Conservation (phyloP, 2,888 invertebrate genomes). For the Chalcis sispes region DNA sequence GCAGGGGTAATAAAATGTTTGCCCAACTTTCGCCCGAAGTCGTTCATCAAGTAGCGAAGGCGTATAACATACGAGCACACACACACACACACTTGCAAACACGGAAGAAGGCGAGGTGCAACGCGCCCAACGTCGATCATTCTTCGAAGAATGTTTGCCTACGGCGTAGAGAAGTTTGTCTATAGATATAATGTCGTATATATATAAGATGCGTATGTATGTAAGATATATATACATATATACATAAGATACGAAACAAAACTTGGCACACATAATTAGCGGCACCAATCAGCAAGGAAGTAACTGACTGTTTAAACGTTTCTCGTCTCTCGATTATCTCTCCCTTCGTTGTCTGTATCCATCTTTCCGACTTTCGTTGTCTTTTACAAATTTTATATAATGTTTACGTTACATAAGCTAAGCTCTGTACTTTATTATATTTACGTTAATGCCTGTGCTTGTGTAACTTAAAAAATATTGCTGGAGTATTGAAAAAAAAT, state of each 20-base stretch:
- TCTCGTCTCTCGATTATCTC: slow-evolving; percentile 17
- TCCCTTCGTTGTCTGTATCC: too few species aligned
- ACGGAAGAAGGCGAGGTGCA: too few species aligned
- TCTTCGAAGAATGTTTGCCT: slow-evolving; percentile 34
- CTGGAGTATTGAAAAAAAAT: too few species aligned
- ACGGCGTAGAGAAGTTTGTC: slow-evolving; percentile 22
- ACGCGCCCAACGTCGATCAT: slow-evolving; percentile 40
- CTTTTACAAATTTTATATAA: too few species aligned
- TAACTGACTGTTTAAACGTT: slow-evolving; percentile 16
- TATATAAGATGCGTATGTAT: too few species aligned
- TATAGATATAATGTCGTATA: neutral
- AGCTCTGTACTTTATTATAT: too few species aligned
- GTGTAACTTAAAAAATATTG: too few species aligned
- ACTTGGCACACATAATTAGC: slow-evolving; percentile 54
- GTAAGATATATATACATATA: too few species aligned
- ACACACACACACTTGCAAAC: too few species aligned
- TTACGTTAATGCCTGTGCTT: too few species aligned
- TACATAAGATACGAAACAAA: neutral
- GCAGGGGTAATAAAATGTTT: slow-evolving; percentile 40
- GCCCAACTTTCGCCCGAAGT: slow-evolving; percentile 48
- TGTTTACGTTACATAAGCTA: too few species aligned
- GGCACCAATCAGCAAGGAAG: slow-evolving; percentile 43
- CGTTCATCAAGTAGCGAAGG: slow-evolving; percentile 42
- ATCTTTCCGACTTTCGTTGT: too few species aligned
- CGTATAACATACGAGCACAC: neutral